Percentiles rank a stretch among this genome's conserved stretches.
Evolutionary conservation across 2,888 invertebrate genomes (phyloP).

Genomic region (Trachelus troglodyta): DNA sequence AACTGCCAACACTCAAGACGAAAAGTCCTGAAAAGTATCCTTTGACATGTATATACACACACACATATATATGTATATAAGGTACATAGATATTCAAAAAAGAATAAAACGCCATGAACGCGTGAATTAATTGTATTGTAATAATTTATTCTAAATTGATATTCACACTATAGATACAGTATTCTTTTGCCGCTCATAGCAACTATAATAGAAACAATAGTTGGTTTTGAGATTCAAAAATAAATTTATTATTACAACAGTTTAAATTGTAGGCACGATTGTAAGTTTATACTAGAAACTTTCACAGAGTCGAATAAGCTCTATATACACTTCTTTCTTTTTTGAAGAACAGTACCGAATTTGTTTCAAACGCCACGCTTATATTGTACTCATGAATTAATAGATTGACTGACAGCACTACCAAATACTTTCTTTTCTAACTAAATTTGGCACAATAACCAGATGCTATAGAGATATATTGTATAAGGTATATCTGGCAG

Average conservation of each 20-base stretch:
- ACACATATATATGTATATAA: background rate
- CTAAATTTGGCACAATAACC: slow-evolving; percentile 16
- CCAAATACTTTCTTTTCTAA: background rate
- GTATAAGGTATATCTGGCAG: background rate
- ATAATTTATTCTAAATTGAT: slow-evolving; percentile 43
- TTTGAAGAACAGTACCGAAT: background rate
- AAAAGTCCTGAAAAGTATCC: too few relatives aligned
- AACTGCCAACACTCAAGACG: too few relatives aligned
- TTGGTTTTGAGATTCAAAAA: slow-evolving; percentile 36
- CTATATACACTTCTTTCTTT: background rate
- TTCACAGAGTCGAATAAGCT: slow-evolving; percentile 1
- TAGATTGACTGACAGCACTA: background rate
- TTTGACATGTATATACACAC: too few relatives aligned
- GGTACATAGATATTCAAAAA: background rate
- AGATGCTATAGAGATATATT: background rate
- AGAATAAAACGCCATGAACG: background rate
- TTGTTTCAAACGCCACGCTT: background rate
- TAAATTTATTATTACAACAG: slow-evolving; percentile 20
- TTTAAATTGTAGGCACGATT: background rate
- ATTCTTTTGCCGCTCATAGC: slow-evolving; percentile 13
- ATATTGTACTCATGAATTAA: background rate
- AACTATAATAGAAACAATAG: slow-evolving; percentile 37
- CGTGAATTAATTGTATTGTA: slow-evolving; percentile 38
- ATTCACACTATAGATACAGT: slow-evolving; percentile 57
- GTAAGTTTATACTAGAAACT: slow-evolving; percentile 1